A percentile compares a stretch with the other conserved stretches of the same genome.
These are phyloP conservation scores for Chaunax sp. DNA, from an alignment of 2,797 vertebrate species.

Conservation along the genomic window DNA sequence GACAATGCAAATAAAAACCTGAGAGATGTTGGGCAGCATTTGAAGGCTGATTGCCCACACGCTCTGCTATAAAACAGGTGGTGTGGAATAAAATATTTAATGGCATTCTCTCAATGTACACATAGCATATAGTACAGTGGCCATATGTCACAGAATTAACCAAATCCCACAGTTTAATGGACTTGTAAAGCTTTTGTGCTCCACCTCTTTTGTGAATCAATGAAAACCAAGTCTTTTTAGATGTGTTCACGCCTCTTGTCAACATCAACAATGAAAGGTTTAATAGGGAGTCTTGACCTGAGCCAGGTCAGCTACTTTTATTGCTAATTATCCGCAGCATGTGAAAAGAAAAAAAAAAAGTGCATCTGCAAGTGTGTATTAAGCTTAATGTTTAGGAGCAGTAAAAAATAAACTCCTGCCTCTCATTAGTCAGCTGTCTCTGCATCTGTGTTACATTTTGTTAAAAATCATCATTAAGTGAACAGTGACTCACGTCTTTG, in stretches of 20 bases:
- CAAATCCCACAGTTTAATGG: slow-evolving; percentile 6
- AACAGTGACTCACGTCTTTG: too few relatives aligned
- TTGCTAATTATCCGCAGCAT: slow-evolving; percentile 40
- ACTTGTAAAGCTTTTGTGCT: not conserved
- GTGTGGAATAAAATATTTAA: slow-evolving; percentile 70
- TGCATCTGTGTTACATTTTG: too few relatives aligned
- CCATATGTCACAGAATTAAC: slow-evolving; percentile 60
- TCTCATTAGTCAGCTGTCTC: too few relatives aligned
- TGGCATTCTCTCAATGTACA: slow-evolving; percentile 49
- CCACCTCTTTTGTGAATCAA: slow-evolving; percentile 20
- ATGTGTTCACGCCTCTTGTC: slow-evolving; percentile 24
- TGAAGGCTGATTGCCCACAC: slow-evolving; percentile 44
- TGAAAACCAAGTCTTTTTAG: slow-evolving; percentile 14
- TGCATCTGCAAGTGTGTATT: slow-evolving; percentile 11
- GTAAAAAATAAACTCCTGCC: slow-evolving; percentile 11
- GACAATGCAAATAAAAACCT: slow-evolving; percentile 52
- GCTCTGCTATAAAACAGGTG: slow-evolving; percentile 61
- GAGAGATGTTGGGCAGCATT: slow-evolving; percentile 41
- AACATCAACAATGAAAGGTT: slow-evolving; percentile 33
- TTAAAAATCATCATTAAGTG: too few relatives aligned
- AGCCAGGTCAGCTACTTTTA: slow-evolving; percentile 25
- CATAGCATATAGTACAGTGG: slow-evolving; percentile 21
- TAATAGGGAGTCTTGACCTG: not conserved
- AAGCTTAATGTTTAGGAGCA: slow-evolving; percentile 31
- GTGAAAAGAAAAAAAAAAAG: slow-evolving; percentile 2